phyloP scores from a whole-genome alignment of 1,140 invertebrate genomes.

The Cotesia vestalis region DNA sequence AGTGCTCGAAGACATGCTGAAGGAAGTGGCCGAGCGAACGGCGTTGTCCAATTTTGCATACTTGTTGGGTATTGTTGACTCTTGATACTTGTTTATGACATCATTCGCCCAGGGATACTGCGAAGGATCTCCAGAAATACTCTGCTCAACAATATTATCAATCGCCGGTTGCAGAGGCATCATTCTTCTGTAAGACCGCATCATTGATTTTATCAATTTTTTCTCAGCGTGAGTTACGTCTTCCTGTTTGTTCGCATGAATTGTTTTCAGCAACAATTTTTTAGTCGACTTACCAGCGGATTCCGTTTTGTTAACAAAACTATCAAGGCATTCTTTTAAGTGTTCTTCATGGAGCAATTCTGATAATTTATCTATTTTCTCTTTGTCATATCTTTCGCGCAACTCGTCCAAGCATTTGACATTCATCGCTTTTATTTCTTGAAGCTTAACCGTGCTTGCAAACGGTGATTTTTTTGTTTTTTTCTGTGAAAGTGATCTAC shows the following conservation, averaged over 20 bases:
- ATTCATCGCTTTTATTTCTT: slow-evolving; percentile 22
- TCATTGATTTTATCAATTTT: slow-evolving; percentile 27
- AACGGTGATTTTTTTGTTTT: slow-evolving; percentile 3
- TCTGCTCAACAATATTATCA: slow-evolving; percentile 4
- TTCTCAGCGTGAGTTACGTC: slow-evolving; percentile 14
- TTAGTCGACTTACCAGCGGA: not conserved
- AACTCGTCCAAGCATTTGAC: slow-evolving; percentile 30
- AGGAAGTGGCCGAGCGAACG: not conserved
- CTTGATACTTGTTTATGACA: slow-evolving; percentile 15
- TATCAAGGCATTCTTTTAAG: slow-evolving; percentile 17
- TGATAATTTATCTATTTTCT: slow-evolving; percentile 9
- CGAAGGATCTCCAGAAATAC: slow-evolving; percentile 2
- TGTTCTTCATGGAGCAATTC: slow-evolving; percentile 10
- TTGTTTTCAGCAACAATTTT: not conserved
- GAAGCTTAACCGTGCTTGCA: slow-evolving; percentile 1
- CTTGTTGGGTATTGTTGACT: slow-evolving; percentile 12
- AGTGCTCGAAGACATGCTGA: slow-evolving; percentile 1
- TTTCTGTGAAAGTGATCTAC: not conserved
- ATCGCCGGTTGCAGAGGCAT: slow-evolving; percentile 24
- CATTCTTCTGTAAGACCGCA: slow-evolving; percentile 2
- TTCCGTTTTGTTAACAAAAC: slow-evolving; percentile 14
- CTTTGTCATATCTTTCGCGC: slow-evolving; percentile 17
- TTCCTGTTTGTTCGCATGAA: slow-evolving; percentile 3
- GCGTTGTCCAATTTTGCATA: slow-evolving; percentile 29
- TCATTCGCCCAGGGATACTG: slow-evolving; percentile 28